A percentile compares a stretch with the other conserved stretches of the same genome.
Conservation (phyloP, 2,113 vertebrate genomes). For the Rafetus swinhoei region DNA sequence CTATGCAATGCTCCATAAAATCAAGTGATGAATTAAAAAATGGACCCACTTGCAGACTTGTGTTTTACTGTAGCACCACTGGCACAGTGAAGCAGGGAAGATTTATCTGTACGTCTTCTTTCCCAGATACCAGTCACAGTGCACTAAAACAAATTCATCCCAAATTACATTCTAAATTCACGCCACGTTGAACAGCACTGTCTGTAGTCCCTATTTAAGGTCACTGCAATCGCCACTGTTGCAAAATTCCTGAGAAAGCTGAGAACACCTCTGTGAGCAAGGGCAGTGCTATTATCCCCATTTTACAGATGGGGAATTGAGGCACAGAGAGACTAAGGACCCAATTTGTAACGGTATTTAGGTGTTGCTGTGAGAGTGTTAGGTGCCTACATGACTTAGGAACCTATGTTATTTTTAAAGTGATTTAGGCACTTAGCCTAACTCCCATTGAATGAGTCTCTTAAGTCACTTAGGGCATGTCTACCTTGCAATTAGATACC, state of each 20-base stretch:
- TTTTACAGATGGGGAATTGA: not conserved
- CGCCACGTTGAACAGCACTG: not conserved
- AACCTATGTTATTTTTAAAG: not conserved
- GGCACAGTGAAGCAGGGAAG: not conserved
- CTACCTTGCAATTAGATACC: not conserved
- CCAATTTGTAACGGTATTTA: not conserved
- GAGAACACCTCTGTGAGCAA: not conserved
- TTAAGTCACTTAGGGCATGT: not conserved
- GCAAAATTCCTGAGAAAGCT: not conserved
- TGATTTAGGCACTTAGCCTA: not conserved
- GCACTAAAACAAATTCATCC: not conserved
- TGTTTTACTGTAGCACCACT: conserved; percentile 1
- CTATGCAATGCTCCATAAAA: conserved; percentile 67
- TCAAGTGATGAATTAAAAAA: conserved; percentile 58
- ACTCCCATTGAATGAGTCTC: not conserved
- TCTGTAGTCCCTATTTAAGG: not conserved
- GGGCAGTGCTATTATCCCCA: not conserved
- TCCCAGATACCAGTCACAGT: not conserved
- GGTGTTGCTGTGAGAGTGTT: not conserved
- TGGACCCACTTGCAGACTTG: conserved; percentile 44
- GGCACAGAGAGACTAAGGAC: not conserved
- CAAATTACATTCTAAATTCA: not conserved
- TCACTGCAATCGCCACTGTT: not conserved
- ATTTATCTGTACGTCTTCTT: conserved; percentile 9
- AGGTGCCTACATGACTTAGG: not conserved